Conservation (phyloP, 1,140 invertebrate genomes). For the Drosophila tani region DNA sequence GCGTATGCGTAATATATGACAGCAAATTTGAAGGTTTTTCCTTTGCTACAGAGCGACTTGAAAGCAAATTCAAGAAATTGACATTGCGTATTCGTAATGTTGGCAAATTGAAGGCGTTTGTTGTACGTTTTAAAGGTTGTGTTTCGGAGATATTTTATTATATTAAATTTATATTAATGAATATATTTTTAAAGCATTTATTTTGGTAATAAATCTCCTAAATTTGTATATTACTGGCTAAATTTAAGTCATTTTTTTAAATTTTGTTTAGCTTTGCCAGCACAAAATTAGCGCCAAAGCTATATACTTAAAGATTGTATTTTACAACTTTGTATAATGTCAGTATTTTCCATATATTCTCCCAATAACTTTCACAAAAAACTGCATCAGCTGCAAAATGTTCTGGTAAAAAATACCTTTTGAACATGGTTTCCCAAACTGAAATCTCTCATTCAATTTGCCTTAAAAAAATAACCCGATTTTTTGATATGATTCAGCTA, state of each 20-base stretch:
- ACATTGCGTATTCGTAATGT: constrained; percentile 1
- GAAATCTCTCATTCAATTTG: constrained; percentile 14
- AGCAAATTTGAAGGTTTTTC: constrained; percentile 33
- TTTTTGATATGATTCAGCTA: not conserved
- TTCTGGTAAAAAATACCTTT: constrained; percentile 1
- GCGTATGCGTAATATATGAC: constrained; percentile 68
- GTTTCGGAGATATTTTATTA: not conserved
- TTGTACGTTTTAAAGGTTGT: too few relatives aligned
- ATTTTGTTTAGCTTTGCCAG: not conserved
- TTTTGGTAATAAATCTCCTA: not conserved
- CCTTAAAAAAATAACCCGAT: not conserved
- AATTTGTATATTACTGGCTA: not conserved
- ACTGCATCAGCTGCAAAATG: not conserved
- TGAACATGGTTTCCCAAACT: constrained; percentile 1
- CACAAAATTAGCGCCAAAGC: not conserved
- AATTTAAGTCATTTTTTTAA: not conserved
- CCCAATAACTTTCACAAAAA: not conserved
- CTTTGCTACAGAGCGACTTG: not conserved
- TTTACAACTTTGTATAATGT: not conserved
- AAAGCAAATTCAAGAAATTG: not conserved
- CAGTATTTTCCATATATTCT: not conserved
- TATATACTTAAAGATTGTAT: not conserved
- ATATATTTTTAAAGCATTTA: too few relatives aligned
- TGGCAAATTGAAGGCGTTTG: not conserved
- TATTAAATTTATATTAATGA: not conserved